Evolutionary conservation across 2,797 vertebrate species (phyloP), one percentile per base, ranked within the genome.

Genomic region (Cynopterus sphinx): DNA sequence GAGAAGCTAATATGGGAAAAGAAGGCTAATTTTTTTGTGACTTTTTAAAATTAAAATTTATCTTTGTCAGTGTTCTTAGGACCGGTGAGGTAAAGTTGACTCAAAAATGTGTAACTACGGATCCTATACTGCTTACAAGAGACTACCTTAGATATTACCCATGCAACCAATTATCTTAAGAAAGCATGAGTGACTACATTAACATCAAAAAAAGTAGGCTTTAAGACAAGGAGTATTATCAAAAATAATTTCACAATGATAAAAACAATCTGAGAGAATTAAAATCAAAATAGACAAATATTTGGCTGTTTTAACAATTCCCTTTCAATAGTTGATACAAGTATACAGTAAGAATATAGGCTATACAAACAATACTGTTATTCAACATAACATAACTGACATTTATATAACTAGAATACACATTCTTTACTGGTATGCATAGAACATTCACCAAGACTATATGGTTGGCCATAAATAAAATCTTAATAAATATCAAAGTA

Each of bases 31-130:
- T 33, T 67, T 68, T 43, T 84, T 78, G 41, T 88, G 61, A 9
- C 26, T 57, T 94, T 90, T 96, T 61, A 63, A 73, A 39, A 70
- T 95, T 75, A 28, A 86, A 86, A 68, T 91, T 26, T 87, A 74
- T 87, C 55, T 92, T 86, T 89, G 36, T 94, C 10, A 41, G 1
- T 70, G 33, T 90, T 87, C 46, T 91, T 63, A 83, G 22, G 49
- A 5, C 16, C 26, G 39, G 0, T 51, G 43, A 91, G 91, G 94
- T 74, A 94, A 75, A 86, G 9, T 82, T 88, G 7, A 10, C 68
- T 85, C 7, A 39, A 28, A 88, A 86, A 31, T 65, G 55, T 24
- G 2, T 67, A 82, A 21, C 26, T 65, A 21, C 2, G 87, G 74
- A 51, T 3, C 13, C 31, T 53, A 46, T 83, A 57, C 11, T 46